Evolutionary conservation across 2,113 vertebrate species (phyloP), one percentile per base, ranked within the genome.

Genomic region (Ophthalmolycus amberensis): DNA sequence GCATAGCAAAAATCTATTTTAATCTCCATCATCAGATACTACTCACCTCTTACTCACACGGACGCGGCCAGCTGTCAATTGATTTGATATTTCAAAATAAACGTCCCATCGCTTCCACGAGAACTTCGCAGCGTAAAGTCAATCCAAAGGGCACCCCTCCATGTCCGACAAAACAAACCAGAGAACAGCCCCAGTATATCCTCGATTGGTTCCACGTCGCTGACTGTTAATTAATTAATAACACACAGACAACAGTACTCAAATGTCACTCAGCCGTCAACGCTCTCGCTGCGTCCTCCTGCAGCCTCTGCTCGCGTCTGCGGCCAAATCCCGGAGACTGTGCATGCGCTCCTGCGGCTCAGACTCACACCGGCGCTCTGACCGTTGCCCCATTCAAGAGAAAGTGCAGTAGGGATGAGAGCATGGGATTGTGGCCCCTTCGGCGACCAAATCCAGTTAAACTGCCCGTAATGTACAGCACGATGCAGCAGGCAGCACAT

Each of bases 321-420:
- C 56, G 62, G 79, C 77, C 89, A 82, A 68, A 83, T 58, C 69
- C 78, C 29, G 11, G 32, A 74, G 46, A 77, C 54, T 7, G 75
- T 32, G 83, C 29, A 29, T 73, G 81, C 79, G 79, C 77, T 70
- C 65, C 10, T 4, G 14, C 68, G 11, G 32, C 66, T 48, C 44
- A 11, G 48, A 34, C 68, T 48, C 27, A 50, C 18, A 48, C 32
- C 71, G 75, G 65, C 58, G 83, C 89, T 42, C 80, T 85, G 85
- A 86, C 87, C 87, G 87, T 71, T 64, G 84, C 81, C 85, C 91
- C 91, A 83, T 87, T 89, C 80, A 89, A 46, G 46, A 73, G 56
- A 72, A 86, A 84, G 74, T 73, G 59, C 64, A 75, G 65, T 40
- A 10, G 27, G 60, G 40, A 54, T n/a, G 37, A 25, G 37, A 70